These are phyloP conservation scores for Eueremaeus valkanovi DNA, from an alignment of 2,888 invertebrate genomes.

Conservation along the genomic window DNA sequence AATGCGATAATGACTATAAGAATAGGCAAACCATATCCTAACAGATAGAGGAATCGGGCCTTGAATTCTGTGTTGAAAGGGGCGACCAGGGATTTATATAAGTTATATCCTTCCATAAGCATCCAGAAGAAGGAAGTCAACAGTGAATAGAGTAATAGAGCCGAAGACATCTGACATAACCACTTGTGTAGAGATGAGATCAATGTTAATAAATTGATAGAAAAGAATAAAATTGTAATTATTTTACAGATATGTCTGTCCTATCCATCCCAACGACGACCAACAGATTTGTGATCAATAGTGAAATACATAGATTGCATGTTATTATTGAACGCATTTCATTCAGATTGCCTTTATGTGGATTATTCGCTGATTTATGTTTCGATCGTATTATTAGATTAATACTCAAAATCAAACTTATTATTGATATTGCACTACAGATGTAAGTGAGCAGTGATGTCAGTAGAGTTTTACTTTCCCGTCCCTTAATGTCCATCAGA, in stretches of 20 bases:
- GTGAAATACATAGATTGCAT: slow-evolving; percentile 42
- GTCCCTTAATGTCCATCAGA: slow-evolving; percentile 46
- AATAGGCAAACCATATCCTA: slow-evolving; percentile 40
- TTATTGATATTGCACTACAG: slow-evolving; percentile 38
- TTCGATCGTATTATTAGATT: slow-evolving; percentile 41
- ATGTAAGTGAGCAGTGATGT: slow-evolving; percentile 36
- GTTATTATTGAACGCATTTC: slow-evolving; percentile 40
- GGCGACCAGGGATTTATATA: slow-evolving; percentile 43
- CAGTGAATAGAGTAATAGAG: slow-evolving; percentile 41
- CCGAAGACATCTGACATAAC: slow-evolving; percentile 40
- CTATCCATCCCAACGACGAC: slow-evolving; percentile 34
- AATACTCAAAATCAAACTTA: slow-evolving; percentile 40
- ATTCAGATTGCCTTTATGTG: background rate
- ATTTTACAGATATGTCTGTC: slow-evolving; percentile 26
- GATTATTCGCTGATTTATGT: slow-evolving; percentile 29
- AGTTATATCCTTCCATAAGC: slow-evolving; percentile 43
- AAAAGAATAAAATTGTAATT: background rate
- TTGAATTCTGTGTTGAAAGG: slow-evolving; percentile 40
- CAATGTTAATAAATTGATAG: background rate
- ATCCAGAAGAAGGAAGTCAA: slow-evolving; percentile 44
- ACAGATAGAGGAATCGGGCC: slow-evolving; percentile 21
- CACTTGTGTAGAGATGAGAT: background rate
- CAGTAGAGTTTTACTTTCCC: background rate
- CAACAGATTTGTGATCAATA: slow-evolving; percentile 41
- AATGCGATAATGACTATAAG: background rate